These are phyloP conservation scores for Prionace glauca DNA, from an alignment of 2,797 vertebrate species.

Conservation along the genomic window DNA sequence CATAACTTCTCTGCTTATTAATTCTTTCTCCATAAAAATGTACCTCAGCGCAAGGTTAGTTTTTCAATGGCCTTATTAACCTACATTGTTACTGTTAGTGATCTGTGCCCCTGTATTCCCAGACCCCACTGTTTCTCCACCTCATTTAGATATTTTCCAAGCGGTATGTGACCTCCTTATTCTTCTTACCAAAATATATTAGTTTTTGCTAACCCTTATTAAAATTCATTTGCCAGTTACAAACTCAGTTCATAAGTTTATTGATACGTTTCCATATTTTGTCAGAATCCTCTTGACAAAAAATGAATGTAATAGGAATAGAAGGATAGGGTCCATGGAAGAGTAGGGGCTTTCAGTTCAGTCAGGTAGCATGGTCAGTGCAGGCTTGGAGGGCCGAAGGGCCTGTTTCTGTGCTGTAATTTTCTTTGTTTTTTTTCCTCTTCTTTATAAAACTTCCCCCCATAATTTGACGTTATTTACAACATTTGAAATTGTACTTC, in stretches of 20 bases:
- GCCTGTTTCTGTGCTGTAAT: no score
- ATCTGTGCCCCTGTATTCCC: neutral
- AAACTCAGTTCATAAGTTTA: neutral
- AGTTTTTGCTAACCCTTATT: neutral
- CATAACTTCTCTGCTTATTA: no score
- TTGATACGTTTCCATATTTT: neutral
- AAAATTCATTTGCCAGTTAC: neutral
- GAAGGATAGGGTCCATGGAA: no score
- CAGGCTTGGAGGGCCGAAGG: no score
- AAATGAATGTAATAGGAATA: no score
- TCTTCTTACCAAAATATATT: neutral
- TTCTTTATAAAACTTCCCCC: neutral
- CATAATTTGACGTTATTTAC: neutral
- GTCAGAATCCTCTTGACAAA: neutral
- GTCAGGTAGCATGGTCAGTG: no score
- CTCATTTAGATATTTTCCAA: neutral
- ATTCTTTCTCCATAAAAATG: neutral
- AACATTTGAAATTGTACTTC: neutral
- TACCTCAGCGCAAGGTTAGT: neutral
- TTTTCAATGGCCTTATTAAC: neutral
- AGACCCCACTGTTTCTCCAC: neutral
- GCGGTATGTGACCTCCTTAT: neutral
- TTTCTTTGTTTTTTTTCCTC: no score
- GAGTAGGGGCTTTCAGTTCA: no score
- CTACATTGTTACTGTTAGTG: neutral